Conservation (phyloP, 2,797 vertebrate genomes). For the Cebuella pygmaea region DNA sequence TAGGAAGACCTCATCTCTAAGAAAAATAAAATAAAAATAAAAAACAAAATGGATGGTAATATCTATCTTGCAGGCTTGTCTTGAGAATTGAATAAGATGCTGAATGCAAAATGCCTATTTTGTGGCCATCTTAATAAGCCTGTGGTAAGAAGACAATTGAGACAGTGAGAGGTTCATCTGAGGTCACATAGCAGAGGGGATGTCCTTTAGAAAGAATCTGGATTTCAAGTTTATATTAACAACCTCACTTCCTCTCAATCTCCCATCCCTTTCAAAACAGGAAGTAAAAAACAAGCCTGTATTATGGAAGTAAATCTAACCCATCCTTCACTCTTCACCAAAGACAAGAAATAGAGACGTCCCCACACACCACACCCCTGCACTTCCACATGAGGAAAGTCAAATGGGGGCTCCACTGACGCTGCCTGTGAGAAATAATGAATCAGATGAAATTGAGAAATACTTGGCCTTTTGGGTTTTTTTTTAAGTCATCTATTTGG, state of each 20-base stretch:
- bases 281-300: slow-evolving; percentile 24
- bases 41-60: not conserved
- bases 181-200: slow-evolving; percentile 1
- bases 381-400: not conserved
- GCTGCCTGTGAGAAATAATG: not conserved
- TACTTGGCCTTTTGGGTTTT: not conserved
- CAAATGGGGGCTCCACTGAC: not conserved
- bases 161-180: not conserved
- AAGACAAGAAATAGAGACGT: not conserved
- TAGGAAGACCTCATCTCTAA: no score
- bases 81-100: slow-evolving; percentile 6
- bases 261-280: slow-evolving; percentile 6
- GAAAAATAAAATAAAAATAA: not conserved
- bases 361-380: not conserved
- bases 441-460: slow-evolving; percentile 62
- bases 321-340: not conserved
- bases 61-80: not conserved
- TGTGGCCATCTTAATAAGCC: not conserved
- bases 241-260: slow-evolving; percentile 47
- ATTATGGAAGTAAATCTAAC: not conserved
- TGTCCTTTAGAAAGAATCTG: slow-evolving; percentile 2
- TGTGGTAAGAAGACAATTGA: slow-evolving; percentile 15
- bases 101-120: not conserved
- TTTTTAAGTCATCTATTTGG: slow-evolving; percentile 33
- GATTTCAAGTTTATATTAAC: slow-evolving; percentile 35